Evolutionary conservation across 2,113 vertebrate species (phyloP).

Genomic region (Amphilophus citrinellus): DNA sequence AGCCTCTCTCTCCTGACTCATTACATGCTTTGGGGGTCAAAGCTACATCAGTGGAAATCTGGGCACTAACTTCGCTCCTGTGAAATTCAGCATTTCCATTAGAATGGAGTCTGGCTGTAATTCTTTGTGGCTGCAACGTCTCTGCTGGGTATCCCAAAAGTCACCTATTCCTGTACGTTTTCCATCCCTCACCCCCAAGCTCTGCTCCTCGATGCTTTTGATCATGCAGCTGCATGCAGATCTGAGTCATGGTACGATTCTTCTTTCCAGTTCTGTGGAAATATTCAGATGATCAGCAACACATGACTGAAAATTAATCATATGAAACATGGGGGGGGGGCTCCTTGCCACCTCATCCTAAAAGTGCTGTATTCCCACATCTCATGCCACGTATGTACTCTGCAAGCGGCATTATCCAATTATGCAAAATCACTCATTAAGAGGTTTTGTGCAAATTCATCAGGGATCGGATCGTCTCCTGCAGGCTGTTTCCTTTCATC

Average conservation of each 20-base stretch:
- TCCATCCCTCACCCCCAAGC: background rate
- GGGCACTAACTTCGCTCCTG: constrained; percentile 43
- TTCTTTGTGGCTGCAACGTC: constrained; percentile 45
- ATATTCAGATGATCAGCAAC: constrained; percentile 67
- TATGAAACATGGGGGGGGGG: constrained; percentile 48
- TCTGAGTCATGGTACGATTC: constrained; percentile 64
- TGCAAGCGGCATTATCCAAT: constrained; percentile 23
- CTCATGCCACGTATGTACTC: constrained; percentile 50
- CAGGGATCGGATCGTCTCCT: constrained; percentile 27
- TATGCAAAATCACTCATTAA: constrained; percentile 51
- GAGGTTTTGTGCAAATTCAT: constrained; percentile 26
- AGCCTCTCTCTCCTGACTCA: constrained; percentile 46
- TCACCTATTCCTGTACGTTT: constrained; percentile 24
- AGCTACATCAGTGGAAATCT: constrained; percentile 51
- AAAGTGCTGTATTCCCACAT: constrained; percentile 3
- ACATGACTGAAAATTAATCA: constrained; percentile 68
- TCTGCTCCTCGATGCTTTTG: constrained; percentile 47
- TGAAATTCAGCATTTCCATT: constrained; percentile 56
- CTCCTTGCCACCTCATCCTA: constrained; percentile 45
- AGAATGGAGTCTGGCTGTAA: constrained; percentile 43
- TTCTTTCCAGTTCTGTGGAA: constrained; percentile 58
- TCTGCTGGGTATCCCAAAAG: constrained; percentile 52
- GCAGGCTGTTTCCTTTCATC: constrained; percentile 29
- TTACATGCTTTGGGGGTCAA: constrained; percentile 7
- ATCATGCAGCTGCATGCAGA: constrained; percentile 59